Evolutionary conservation across 2,113 vertebrate genomes (phyloP).

Genomic region (Gobius niger): DNA sequence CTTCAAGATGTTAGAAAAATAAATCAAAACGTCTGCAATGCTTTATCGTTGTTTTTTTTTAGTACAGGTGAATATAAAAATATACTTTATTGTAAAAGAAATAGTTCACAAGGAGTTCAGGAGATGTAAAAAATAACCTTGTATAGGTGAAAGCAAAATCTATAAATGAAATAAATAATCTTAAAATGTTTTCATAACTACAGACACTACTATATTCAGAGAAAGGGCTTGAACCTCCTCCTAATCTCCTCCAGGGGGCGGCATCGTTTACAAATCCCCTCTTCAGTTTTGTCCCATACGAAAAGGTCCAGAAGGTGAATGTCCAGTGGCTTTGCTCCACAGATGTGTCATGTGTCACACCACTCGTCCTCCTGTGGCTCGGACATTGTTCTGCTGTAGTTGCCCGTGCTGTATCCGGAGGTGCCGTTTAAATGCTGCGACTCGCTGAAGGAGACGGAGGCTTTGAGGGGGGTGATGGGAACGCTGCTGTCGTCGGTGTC

Average conservation of each 20-base stretch:
- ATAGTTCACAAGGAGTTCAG: neutral
- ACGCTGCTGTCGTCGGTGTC: constrained; percentile 18
- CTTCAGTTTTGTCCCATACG: neutral
- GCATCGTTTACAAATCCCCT: neutral
- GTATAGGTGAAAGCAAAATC: neutral
- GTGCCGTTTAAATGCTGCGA: neutral
- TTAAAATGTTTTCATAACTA: neutral
- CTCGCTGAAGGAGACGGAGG: constrained; percentile 32
- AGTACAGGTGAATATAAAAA: neutral
- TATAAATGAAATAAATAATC: neutral
- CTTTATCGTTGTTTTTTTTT: constrained; percentile 6
- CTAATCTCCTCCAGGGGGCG: constrained; percentile 54
- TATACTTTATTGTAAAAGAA: neutral
- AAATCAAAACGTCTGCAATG: neutral
- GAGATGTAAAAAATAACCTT: neutral
- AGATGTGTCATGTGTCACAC: constrained; percentile 49
- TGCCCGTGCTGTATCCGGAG: neutral
- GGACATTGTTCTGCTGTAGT: constrained; percentile 41
- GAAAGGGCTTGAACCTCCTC: constrained; percentile 4
- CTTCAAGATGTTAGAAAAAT: constrained; percentile 37
- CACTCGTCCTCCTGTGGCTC: constrained; percentile 80
- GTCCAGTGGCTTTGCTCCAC: neutral
- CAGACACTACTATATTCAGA: neutral
- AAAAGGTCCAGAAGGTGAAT: constrained; percentile 8
- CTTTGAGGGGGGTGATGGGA: constrained; percentile 29